Evolutionary conservation across 30 jellyfish, hydroid and myxozoan species (phyloP), one percentile per base, ranked within the genome.

Genomic region (Aurelia aurita complex sp. Pacific): DNA sequence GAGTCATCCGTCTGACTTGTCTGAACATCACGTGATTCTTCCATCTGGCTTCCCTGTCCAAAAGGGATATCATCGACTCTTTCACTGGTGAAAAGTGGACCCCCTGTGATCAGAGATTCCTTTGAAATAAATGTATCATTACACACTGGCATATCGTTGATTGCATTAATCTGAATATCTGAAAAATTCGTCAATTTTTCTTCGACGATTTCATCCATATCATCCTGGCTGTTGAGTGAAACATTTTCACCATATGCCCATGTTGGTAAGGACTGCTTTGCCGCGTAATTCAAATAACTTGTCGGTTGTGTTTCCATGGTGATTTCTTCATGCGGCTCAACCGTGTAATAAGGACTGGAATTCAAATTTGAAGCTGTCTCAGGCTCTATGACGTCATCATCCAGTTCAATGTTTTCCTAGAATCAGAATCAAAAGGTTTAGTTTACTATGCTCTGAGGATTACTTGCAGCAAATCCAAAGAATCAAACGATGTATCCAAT

Each of bases 21-120:
- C 7, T n/a, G 17, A 29, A 29, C 32, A 13, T 32, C 76, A 13
- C 36, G 11, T 17, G 34, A 16, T 29, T 61, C 66, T 74, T 19
- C 42, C 19, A 3, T 36, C 42, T 9, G 19, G 65, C 14, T 61
- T 8, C 17, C 36, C 13, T 43, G 72, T 14, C 13, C 18, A 17
- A 8, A 23, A 5, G 18, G 13, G 29, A 19, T 66, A 65, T 74
- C 93, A 52, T 73, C 82, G 51, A 74, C 54, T 66, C 65, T 73
- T 38, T 84, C 93, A 65, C 93, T 84, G 38, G 93, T 84, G 35
- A 84, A 84, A 32, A 84, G 66, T n/a, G 93, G 93, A 9, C 93
- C 93, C 9, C 77, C 93, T 51, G 77, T 55, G 16, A 65, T 63
- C 33, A 64, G 78, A 5, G 77, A 50, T 9, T 55, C 87, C 13